These are phyloP conservation scores for Apamea sordens DNA, from an alignment of 2,888 invertebrate species.

Conservation along the genomic window DNA sequence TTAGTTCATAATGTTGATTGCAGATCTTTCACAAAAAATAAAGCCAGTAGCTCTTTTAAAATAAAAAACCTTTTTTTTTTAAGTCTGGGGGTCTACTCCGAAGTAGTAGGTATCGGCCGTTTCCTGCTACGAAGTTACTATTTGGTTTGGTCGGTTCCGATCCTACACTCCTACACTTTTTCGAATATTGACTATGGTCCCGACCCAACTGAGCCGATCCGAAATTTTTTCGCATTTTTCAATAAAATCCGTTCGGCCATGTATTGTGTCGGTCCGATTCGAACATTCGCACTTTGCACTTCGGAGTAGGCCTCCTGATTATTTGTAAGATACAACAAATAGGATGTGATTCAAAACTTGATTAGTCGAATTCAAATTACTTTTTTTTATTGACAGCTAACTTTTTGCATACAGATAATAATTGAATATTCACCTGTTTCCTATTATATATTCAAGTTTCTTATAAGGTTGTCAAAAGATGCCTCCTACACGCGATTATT, in stretches of 20 bases:
- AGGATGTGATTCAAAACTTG: constrained; percentile 46
- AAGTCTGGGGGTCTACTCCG: too few relatives aligned
- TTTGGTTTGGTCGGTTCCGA: too few relatives aligned
- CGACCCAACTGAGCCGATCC: too few relatives aligned
- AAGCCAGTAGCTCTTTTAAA: constrained; percentile 25
- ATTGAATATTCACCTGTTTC: constrained; percentile 46
- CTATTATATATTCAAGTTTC: constrained; percentile 21
- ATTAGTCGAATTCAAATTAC: constrained; percentile 43
- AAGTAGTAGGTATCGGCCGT: too few relatives aligned
- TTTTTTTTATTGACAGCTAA: constrained; percentile 31
- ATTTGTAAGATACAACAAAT: constrained; percentile 30
- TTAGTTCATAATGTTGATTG: constrained; percentile 41
- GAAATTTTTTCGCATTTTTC: too few relatives aligned
- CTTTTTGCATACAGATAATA: constrained; percentile 42
- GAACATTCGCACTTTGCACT: too few relatives aligned
- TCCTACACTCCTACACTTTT: too few relatives aligned
- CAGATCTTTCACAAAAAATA: constrained; percentile 43
- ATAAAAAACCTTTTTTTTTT: constrained; percentile 1
- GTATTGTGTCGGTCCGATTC: too few relatives aligned
- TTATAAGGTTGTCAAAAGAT: constrained; percentile 32
- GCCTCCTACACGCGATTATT: constrained; percentile 8
- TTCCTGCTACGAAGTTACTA: too few relatives aligned
- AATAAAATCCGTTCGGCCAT: too few relatives aligned
- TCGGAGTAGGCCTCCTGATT: too few relatives aligned
- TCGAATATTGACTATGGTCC: too few relatives aligned